phyloP scores from a whole-genome alignment of 2,888 invertebrate genomes.

The Magallana nippona region DNA sequence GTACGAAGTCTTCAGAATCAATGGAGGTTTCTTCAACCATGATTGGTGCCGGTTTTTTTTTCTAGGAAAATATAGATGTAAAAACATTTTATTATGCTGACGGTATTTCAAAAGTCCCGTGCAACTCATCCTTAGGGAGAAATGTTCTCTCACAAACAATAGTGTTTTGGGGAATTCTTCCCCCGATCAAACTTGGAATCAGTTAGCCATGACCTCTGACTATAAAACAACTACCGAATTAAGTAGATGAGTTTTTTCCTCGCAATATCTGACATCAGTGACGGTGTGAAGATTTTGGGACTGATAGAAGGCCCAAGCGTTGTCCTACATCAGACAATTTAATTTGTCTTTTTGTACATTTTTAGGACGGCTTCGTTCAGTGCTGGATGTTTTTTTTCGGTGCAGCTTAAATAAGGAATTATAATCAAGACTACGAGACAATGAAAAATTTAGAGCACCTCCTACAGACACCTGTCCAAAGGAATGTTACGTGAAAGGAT shows the following conservation, averaged over 20 bases:
- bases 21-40: background rate
- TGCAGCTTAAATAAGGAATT: background rate
- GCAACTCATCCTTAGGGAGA: background rate
- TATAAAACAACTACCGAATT: slow-evolving; percentile 9
- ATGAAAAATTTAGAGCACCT: slow-evolving; percentile 8
- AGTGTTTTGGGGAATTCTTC: background rate
- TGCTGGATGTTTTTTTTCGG: background rate
- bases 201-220: slow-evolving; percentile 12
- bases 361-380: background rate
- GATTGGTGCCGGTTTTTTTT: background rate
- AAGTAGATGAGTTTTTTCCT: slow-evolving; percentile 28
- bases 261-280: background rate
- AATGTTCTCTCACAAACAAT: slow-evolving; percentile 28
- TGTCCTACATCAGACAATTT: background rate
- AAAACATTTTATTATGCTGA: slow-evolving; percentile 18
- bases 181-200: background rate
- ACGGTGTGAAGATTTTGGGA: slow-evolving; percentile 9
- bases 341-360: background rate
- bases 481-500: slow-evolving; percentile 9
- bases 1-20: slow-evolving; percentile 1
- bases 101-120: background rate
- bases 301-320: background rate
- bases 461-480: background rate
- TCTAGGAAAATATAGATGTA: slow-evolving; percentile 21
- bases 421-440: background rate